Evolutionary conservation across 2,888 invertebrate species (phyloP), one percentile per base, ranked within the genome.

Genomic region (Caenorhabditis wallacei): DNA sequence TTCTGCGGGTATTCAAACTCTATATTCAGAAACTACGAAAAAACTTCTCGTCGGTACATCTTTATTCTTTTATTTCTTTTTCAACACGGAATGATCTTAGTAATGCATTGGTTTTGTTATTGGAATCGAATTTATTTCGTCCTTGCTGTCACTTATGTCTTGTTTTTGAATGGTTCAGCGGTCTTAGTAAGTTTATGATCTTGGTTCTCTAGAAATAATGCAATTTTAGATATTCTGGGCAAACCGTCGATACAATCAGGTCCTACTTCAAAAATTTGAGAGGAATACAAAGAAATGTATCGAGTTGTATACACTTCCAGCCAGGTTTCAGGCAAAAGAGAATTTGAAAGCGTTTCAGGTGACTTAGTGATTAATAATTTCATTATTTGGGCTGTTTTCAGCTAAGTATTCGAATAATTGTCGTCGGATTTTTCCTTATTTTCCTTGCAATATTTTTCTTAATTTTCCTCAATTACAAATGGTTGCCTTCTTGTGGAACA

Each of bases 11-110:
- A 2, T 18, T 20, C 51, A 51, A 10, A 2, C 24, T 13, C n/a
- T 48, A 26, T 61, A n/a, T n/a, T n/a, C 74, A 75, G 66, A 37
- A 40, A 75, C 57, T 75, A 75, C 66, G 75, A 75, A n/a, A 30
- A 57, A 37, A 57, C 66, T 20, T 40, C 75, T n/a, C 48, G 64
- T 13, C n/a, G 37, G 0, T 24, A 66, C 57, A 56, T 75, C 2
- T 57, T 57, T 51, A 8, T 35, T n/a, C 18, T 66, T 1, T 57
- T 75, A 2, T 0, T 59, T 3, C 8, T 57, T 4, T 66, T 66
- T 51, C 75, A 75, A 26, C 66, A 75, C 11, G 46, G 35, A 16
- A 46, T 66, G 40, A 37, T 75, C 18, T 1, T 57, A 0, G n/a
- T 66, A 2, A 66, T 75, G 75, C 57, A 51, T 24, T 66, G 43